Base-by-base conservation (phyloP, 1,140 invertebrate genomes). In the Heliconius congener region DNA sequence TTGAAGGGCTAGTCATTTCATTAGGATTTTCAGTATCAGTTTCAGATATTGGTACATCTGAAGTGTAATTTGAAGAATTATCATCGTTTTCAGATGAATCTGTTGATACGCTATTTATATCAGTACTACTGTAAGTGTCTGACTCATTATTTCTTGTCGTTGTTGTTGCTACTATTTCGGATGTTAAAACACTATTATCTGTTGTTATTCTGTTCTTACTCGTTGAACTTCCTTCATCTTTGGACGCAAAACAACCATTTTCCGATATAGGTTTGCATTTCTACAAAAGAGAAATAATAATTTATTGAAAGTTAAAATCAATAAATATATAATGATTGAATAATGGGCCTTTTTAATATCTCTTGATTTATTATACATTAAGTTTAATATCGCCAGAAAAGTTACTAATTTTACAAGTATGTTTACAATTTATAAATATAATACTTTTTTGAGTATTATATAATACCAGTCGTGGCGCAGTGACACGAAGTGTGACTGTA, bases 181-280 rank as follows among this genome's bases (percentile, higher is more conserved):
- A 50, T 16, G 50, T 55, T 46, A 19, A 70, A 37, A 52, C 42
- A 23, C 52, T 66, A 75, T 16, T 16, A 72, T 71, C 52, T 4
- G 76, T 76, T 77, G 77, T 79, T 16, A 57, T 76, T 50, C 71
- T 55, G 42, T 8, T 57, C 46, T 19, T 30, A 34, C n/a, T 66
- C 1, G 77, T 66, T 46, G 71, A 50, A 16, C 71, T 66, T 30
- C 5, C 13, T 66, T 66, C 27, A 52, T 57, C 78, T 72, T 77
- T 77, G 27, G 78, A 42, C 1, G 84, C 82, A n/a, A 77, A 84
- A 76, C 86, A 87, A 3, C 86, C 86, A 5, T 83, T 80, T 73
- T 79, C 81, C 34, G 82, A 80, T 77, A 88, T 86, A 66, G 19
- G 46, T 11, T 81, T 73, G 73, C 86, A 88, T 30, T 30, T 23